Conservation (phyloP, 2,888 invertebrate species). For the Homarus gammarus region DNA sequence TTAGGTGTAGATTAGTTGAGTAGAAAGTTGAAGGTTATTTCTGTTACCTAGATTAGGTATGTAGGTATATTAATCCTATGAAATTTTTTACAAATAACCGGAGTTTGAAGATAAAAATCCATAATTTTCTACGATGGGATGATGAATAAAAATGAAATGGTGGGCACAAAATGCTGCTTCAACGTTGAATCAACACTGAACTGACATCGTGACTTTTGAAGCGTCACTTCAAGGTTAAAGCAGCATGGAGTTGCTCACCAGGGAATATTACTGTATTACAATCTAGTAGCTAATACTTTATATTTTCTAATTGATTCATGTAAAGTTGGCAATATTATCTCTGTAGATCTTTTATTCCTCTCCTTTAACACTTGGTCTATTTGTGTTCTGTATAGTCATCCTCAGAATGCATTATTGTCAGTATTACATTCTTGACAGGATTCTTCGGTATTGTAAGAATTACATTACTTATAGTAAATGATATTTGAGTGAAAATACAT, state of each 20-base stretch:
- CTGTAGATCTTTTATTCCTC: neutral
- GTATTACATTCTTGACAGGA: neutral
- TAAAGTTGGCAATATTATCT: neutral
- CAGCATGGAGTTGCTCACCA: too few species aligned
- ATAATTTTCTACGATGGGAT: slow-evolving; percentile 3
- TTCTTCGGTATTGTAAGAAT: neutral
- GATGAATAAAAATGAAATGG: neutral
- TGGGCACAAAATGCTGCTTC: neutral
- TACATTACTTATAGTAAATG: neutral
- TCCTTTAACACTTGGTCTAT: neutral
- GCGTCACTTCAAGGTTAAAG: too few species aligned
- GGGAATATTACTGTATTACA: neutral
- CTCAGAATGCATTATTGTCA: neutral
- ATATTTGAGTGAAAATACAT: too few species aligned
- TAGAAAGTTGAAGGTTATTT: slow-evolving; percentile 36
- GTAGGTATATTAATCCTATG: slow-evolving; percentile 34
- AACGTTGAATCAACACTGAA: neutral
- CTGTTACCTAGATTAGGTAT: slow-evolving; percentile 39
- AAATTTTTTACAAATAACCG: slow-evolving; percentile 37
- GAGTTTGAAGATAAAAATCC: slow-evolving; percentile 27
- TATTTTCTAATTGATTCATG: neutral
- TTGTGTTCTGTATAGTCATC: neutral
- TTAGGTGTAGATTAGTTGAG: slow-evolving; percentile 31
- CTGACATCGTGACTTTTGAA: neutral
- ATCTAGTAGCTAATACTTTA: neutral